Evolutionary conservation across 2,797 vertebrate genomes (phyloP), one percentile per base, ranked within the genome.

Genomic region (Knipowitschia caucasica): DNA sequence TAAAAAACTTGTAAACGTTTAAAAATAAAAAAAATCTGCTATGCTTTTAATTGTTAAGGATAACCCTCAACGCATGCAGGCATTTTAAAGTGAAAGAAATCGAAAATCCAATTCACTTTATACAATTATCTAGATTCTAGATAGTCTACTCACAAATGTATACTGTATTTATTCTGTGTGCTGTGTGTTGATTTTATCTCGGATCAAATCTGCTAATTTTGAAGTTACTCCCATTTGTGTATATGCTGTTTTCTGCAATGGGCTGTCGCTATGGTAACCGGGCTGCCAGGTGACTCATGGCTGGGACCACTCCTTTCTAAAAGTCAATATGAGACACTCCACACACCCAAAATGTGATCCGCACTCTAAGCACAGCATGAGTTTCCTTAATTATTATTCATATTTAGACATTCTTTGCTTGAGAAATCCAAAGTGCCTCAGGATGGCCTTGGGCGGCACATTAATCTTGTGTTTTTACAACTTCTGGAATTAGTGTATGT

Each of bases 231-330:
- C 17, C 6, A 1, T 47, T 51, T 6, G 7, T 2, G 4, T 39
- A 52, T 56, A 38, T 3, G 12, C 9, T 75, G 70, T 80, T 77
- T 49, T 59, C 39, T 45, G 25, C 58, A 77, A 83, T 82, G 27
- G 14, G 2, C 14, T 1, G 62, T 81, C 8, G 66, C 17, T 67
- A 62, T 52, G 65, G 81, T 44, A 76, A 83, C 70, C 31, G 4
- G 29, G 30, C 40, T 52, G 64, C 58, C 44, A 42, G 2, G 60
- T 88, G 80, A 86, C 53, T 84, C 83, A 88, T 0, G 51, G 44
- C 1, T 12, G 21, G 50, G 51, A 5, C 64, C 83, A 77, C 82
- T 11, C 87, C 85, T 76, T 25, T 64, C 68, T 72, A 15, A 52
- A 60, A 59, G 12, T 25, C 36, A 2, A 30, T 3, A 4, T 52